Evolutionary conservation across 2,113 vertebrate genomes (phyloP).

Genomic region (Illadopsis cleaveri): DNA sequence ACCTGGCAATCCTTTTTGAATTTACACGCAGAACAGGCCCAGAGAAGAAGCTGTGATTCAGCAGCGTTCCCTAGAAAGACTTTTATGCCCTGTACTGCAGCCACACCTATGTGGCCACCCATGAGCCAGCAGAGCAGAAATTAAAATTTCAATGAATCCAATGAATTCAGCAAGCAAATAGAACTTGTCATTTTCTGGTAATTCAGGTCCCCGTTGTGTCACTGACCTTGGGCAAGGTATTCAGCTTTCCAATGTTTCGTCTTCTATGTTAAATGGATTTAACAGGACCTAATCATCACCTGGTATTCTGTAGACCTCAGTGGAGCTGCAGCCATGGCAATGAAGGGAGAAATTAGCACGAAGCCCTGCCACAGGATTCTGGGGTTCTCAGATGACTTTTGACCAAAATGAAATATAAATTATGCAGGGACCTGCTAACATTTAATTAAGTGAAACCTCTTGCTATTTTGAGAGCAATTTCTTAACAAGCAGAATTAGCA

Average conservation of each 20-base stretch:
- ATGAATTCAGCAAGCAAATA: not conserved
- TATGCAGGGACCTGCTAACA: not conserved
- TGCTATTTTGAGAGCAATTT: slow-evolving; percentile 7
- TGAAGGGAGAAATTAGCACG: not conserved
- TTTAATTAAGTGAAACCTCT: slow-evolving; percentile 35
- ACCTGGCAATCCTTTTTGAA: not conserved
- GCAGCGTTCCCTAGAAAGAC: not conserved
- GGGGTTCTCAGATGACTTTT: slow-evolving; percentile 26
- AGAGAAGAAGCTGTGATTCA: slow-evolving; percentile 4
- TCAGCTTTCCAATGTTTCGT: slow-evolving; percentile 18
- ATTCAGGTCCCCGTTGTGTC: not conserved
- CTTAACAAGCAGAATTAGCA: not conserved
- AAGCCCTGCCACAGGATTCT: not conserved
- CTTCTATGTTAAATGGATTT: slow-evolving; percentile 2
- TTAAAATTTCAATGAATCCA: not conserved
- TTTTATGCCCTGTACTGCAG: not conserved
- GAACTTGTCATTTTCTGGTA: not conserved
- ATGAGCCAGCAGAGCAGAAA: slow-evolving; percentile 26
- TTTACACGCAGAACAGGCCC: not conserved
- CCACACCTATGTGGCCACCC: not conserved
- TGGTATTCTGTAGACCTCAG: not conserved
- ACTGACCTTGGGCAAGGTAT: slow-evolving; percentile 35
- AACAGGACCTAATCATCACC: not conserved
- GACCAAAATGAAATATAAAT: slow-evolving; percentile 45
- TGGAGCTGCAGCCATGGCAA: not conserved